A percentile compares a stretch with the other conserved stretches of the same genome.
Conservation (phyloP, 1,140 invertebrate species). For the Anoplolepis gracilipes region DNA sequence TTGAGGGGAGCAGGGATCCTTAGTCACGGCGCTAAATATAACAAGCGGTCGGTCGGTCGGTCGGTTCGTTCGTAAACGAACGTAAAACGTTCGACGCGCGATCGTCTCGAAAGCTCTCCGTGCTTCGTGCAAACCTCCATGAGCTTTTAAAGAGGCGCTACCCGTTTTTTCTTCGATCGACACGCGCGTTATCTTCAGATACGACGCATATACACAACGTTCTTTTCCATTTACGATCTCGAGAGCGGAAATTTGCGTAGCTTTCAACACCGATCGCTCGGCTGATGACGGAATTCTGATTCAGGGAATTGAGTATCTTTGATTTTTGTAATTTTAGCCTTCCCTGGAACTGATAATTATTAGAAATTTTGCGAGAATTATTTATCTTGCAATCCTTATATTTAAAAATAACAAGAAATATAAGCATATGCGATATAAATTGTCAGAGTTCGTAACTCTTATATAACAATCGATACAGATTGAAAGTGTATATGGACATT, state of each 20-base stretch:
- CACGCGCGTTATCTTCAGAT: conserved; percentile 2
- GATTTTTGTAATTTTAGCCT: neutral
- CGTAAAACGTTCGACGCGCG: conserved; percentile 63
- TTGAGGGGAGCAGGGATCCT: conserved; percentile 43
- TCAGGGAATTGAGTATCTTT: neutral
- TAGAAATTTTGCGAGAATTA: neutral
- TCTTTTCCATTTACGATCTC: neutral
- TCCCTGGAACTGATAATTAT: neutral
- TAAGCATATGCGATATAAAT: neutral
- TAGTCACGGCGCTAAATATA: conserved; percentile 76
- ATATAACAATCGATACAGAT: neutral
- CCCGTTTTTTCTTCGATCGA: neutral
- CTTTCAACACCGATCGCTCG: neutral
- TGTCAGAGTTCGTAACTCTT: neutral
- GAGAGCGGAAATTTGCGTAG: conserved; percentile 8
- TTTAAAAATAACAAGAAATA: neutral
- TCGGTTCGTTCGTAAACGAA: conserved; percentile 59
- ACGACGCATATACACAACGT: neutral
- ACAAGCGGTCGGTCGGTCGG: conserved; percentile 55
- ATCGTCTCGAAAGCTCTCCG: conserved; percentile 69
- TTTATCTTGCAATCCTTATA: neutral
- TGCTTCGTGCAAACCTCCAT: conserved; percentile 46
- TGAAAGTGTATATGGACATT: neutral
- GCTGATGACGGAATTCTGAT: neutral
- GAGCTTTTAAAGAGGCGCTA: conserved; percentile 69